These are phyloP conservation scores for Lonchura striata DNA, from an alignment of 2,113 vertebrate species.

Conservation along the genomic window DNA sequence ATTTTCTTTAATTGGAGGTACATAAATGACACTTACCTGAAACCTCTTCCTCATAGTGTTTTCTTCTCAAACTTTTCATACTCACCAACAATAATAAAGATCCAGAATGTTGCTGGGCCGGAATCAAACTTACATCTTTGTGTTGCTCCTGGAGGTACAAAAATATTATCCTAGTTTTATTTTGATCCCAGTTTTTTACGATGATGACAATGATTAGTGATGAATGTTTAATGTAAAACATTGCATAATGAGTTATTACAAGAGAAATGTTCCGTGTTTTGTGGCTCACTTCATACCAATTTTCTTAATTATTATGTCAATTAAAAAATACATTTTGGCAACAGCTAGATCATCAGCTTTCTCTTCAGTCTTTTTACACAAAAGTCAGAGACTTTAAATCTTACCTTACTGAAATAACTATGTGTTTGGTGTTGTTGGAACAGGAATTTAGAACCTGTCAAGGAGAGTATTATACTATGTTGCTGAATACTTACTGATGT, in stretches of 20 bases:
- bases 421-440: background rate
- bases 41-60: background rate
- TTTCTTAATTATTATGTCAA: constrained; percentile 6
- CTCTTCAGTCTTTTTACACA: background rate
- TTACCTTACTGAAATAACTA: background rate
- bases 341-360: background rate
- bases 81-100: background rate
- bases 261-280: background rate
- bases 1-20: background rate
- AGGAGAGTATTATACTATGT: background rate
- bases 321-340: background rate
- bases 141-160: background rate
- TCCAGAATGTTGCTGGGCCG: background rate
- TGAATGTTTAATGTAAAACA: background rate
- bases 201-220: background rate
- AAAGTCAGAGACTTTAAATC: background rate
- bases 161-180: background rate
- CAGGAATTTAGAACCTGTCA: background rate
- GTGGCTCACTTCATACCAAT: background rate
- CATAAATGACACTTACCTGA: background rate
- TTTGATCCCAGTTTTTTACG: background rate
- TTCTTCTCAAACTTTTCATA: background rate
- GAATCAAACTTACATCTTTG: background rate
- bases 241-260: background rate
- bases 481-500: background rate